Evolutionary conservation across 2,888 invertebrate species (phyloP), one percentile per base, ranked within the genome.

Genomic region (Mongoloraphidia duomilia): DNA sequence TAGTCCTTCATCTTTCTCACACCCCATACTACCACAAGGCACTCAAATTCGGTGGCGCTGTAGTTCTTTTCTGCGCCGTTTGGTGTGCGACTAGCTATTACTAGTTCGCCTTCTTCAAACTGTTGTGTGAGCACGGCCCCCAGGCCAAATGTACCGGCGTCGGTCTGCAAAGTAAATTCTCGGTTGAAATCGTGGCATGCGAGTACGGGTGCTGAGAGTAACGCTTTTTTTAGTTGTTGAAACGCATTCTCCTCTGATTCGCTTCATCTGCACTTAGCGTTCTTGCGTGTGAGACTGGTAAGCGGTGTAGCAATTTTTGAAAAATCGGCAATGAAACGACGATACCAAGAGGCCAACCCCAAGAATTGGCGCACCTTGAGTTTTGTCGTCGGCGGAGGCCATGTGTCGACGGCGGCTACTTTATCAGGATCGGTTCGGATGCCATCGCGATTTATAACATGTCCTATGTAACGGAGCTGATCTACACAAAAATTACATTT

Each of bases 1-100:
- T 56, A 59, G 2, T 51, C 52, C 2, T 55, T 35, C 54, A 58
- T 50, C 34, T 53, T 56, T 44, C 49, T 38, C 5, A 54, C 46
- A 5, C 45, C 52, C 51, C 52, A 53, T 13, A 49, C 44, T n/a
- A 51, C 45, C n/a, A 49, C 50, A 34, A 53, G 14, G 26, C 50
- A 47, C 12, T 52, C 50, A 33, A 45, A 45, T 26, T 52, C 52
- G 2, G 42, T 13, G 1, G 39, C 36, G 6, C 37, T 34, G 35
- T 56, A 56, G 26, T 49, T 54, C 34, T 42, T 47, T 44, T 55
- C 56, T 10, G 49, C 39, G 1, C 26, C 8, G 17, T 34, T 46
- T 9, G 49, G 36, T 3, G 51, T 40, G 11, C 53, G 47, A 33
- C 48, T 53, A 34, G 50, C 52, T 8, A 55, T 49, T 1, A 51